Base-by-base conservation (phyloP, 2,797 vertebrate species). In the Hippopotamyrus pictus region DNA sequence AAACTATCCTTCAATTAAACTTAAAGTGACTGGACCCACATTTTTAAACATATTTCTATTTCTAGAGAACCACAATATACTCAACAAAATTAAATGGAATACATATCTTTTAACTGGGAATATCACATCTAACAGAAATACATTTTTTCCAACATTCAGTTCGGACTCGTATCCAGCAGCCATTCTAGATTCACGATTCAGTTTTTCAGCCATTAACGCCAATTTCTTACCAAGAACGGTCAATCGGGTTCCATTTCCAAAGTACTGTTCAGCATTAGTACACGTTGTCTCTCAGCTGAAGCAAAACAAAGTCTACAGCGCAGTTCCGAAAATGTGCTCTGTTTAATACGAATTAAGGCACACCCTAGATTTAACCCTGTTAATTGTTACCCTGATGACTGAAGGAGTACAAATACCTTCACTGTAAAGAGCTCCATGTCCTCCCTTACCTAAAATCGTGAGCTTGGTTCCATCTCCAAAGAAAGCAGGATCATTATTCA, bases 401-500 rank as follows among this genome's bases (percentile, higher is more conserved):
- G 29, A 33, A 33, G 12, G 29, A 87, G 51, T 19, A 59, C 14
- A 51, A 59, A 33, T 37, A 29, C 8, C 37, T 54, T 33, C 85
- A 53, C 17, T 14, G 37, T 79, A 53, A 53, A 41, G 51, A 41
- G 14, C 25, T 14, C 69, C 86, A 54, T 9, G n/a, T 50, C 12
- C 50, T 11, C 22, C 46, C 86, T 90, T 88, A 88, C 89, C 89
- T 83, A 90, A 82, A 88, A 90, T 51, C 1, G 89, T 90, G n/a
- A 90, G 86, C 57, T 88, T 88, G 41, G 89, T 88, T 65, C 89
- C 89, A 25, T 22, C 11, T 82, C 89, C 86, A 87, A 90, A 90
- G 89, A 79, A 88, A 87, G 84, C 84, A 37, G 57, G 62, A 37
- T 89, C 59, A 73, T 37, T 65, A 12, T 87, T 89, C 89, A 87